Evolutionary conservation across 2,888 invertebrate species (phyloP).

Genomic region (Pherbina coryleti): DNA sequence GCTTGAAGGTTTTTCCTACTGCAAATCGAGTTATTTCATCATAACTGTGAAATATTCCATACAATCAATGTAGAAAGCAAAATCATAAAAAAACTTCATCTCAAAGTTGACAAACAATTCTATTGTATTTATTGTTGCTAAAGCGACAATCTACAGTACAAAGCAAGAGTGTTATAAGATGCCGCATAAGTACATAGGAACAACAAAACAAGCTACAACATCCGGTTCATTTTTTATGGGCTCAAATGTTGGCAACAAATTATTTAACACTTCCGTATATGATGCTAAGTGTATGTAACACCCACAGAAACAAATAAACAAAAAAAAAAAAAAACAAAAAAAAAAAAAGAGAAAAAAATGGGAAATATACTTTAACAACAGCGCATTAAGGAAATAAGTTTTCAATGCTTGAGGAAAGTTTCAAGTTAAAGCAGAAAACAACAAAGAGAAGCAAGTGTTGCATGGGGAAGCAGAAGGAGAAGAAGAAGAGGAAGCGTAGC

Average conservation of each 20-base stretch:
- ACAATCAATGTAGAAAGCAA: no score
- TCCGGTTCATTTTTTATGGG: background rate
- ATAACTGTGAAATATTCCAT: no score
- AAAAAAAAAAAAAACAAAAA: background rate
- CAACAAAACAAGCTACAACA: background rate
- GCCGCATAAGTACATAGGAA: background rate
- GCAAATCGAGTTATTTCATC: no score
- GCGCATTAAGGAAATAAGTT: background rate
- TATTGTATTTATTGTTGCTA: background rate
- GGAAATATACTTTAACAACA: background rate
- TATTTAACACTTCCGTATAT: constrained; percentile 30
- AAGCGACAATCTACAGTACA: background rate
- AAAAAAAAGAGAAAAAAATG: background rate
- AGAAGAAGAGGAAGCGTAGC: background rate
- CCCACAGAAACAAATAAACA: background rate
- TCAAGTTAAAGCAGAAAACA: background rate
- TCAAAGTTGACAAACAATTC: no score
- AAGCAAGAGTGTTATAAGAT: background rate
- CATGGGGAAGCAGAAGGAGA: background rate
- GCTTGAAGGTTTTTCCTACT: no score
- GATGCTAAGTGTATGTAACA: constrained; percentile 5
- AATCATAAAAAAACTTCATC: no score
- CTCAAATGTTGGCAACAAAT: constrained; percentile 13
- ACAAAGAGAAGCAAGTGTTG: background rate
- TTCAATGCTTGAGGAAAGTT: constrained; percentile 4